Base-by-base conservation (phyloP, 37 sponge, comb jelly and placozoan genomes). In the Theonella swinhoei region DNA sequence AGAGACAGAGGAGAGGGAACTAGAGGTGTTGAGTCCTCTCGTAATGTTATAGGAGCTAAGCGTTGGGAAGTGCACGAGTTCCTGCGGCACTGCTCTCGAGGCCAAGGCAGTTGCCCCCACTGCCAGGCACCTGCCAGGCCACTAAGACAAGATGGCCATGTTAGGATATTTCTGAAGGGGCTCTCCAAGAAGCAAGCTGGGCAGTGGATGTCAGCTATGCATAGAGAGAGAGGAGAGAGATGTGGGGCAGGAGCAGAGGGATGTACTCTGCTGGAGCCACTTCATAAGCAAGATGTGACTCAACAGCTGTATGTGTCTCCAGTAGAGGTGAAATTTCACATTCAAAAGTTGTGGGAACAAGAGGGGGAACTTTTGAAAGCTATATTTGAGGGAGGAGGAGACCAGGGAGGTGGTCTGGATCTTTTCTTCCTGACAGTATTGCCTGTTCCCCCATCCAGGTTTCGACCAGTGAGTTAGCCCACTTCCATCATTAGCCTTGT, bases 371-470 rank as follows among this genome's bases (percentile, higher is more conserved):
- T 97, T 8, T 47, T 97, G 41, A 29, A 28, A 17, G 64, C 83
- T 0, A 8, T 93, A 23, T 90, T 93, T 84, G 83, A 38, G 38
- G 80, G 36, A 28, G 65, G 60, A 17, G 17, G 36, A 1, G 43
- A 42, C 3, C 82, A 74, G 4, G 69, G 19, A 38, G 62, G 75
- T 23, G 35, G 67, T 23, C 26, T 59, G 43, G 72, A 43, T 35
- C 54, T 89, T 30, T 95, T 98, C 83, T 98, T 98, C 58, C 76
- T 94, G 36, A 81, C 84, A 2, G 77, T 96, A 19, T 22, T 98
- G 0, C 88, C 90, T 65, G 99, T 98, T 8, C 93, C 96, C 24
- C 96, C 99, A 28, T 87, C 92, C 62, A 84, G 89, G 39, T 98
- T 91, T 62, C 82, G 99, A 88, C 99, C 99, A 47, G 93, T 92